Conservation (phyloP, 2,888 invertebrate species). For the Rhaphigaster nebulosa region DNA sequence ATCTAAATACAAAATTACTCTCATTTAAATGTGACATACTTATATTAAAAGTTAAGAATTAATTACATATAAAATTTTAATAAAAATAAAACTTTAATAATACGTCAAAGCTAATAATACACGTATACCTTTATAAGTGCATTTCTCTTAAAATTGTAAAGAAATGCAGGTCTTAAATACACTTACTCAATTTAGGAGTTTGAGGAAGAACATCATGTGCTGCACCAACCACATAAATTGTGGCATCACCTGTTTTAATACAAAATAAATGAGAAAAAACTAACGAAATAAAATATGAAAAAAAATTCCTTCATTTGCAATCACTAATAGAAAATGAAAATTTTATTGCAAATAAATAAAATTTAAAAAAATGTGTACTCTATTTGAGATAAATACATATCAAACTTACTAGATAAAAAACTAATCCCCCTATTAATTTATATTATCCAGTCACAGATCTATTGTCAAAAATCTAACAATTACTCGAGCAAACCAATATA, state of each 20-base stretch:
- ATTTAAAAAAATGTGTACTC: neutral
- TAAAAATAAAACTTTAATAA: neutral
- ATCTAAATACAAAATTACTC: neutral
- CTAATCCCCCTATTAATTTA: neutral
- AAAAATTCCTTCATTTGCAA: neutral
- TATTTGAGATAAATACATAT: neutral
- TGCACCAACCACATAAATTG: conserved; percentile 63
- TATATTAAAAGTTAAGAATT: neutral
- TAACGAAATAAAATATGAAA: neutral
- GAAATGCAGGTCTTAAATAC: conserved; percentile 34
- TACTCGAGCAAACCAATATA: neutral
- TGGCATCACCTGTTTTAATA: conserved; percentile 62
- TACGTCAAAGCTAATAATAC: neutral
- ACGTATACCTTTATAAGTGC: neutral
- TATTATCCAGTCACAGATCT: neutral
- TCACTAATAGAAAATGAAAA: neutral
- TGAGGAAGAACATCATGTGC: conserved; percentile 63
- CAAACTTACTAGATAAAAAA: neutral
- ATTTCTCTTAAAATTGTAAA: conserved; percentile 45
- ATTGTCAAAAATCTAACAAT: neutral
- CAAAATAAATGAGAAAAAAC: conserved; percentile 54
- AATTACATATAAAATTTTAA: neutral
- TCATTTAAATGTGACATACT: neutral
- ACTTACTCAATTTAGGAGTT: conserved; percentile 64
- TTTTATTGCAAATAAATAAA: neutral